Evolutionary conservation across 2,113 vertebrate species (phyloP), one percentile per base, ranked within the genome.

Genomic region (Poeciliopsis retropinna): DNA sequence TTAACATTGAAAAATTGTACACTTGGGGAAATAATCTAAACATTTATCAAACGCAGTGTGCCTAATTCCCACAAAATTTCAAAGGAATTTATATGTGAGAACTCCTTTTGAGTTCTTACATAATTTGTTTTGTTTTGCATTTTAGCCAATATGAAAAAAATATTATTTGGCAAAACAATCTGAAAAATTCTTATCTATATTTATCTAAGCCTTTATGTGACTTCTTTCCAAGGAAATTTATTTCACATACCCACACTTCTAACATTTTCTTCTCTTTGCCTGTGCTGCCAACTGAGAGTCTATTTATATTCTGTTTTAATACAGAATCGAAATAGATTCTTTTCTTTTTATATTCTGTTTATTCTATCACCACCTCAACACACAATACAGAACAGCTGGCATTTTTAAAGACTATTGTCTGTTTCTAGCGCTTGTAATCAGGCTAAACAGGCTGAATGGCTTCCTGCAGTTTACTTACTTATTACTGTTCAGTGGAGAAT

Each of bases 1-100:
- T 66, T 41, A 78, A 65, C 76, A 87, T 64, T 63, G 67, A 87
- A 89, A 90, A 83, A 89, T 90, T 86, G 71, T 87, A 76, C 72
- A 80, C 44, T 64, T 37, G 32, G 62, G 62, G 12, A 10, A 73
- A 86, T 76, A 69, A 61, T 74, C 80, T 65, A 31, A 41, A 80
- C 47, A 60, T 66, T 28, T 80, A 83, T 80, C 29, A 64, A 61
- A 27, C 29, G n/a, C 54, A 75, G 74, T 73, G 32, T 69, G 82
- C 22, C 78, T 62, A 65, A 64, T 34, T 54, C 67, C 51, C 72
- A 73, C 30, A 57, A 72, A n/a, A 47, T 54, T 65, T 22, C 22
- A 60, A 47, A 34, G 34, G 27, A 34, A 22, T 32, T 31, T n/a
- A 22, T 4, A 8, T 67, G 51, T 47, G 39, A 79, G 41, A 61